Conservation (phyloP, 2,888 invertebrate species). For the Synanthedon tipuliformis region DNA sequence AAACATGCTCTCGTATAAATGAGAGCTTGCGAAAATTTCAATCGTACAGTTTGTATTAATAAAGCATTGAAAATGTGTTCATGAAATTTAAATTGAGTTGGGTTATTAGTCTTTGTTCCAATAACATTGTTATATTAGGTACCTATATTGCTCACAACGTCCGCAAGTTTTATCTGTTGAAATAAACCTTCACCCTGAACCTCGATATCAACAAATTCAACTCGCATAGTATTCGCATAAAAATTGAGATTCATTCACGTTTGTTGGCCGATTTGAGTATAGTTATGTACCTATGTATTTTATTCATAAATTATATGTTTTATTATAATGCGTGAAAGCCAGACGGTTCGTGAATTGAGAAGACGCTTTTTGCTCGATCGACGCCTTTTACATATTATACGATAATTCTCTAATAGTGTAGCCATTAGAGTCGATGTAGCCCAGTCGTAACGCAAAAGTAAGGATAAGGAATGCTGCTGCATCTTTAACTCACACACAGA, state of each 20-base stretch:
- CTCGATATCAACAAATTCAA: constrained; percentile 9
- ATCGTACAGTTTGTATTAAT: too few species aligned
- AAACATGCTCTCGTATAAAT: too few species aligned
- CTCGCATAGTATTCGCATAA: constrained; percentile 10
- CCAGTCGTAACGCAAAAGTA: too few species aligned
- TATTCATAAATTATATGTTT: not conserved
- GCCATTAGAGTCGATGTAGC: too few species aligned
- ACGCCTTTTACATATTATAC: too few species aligned
- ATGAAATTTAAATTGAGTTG: constrained; percentile 2
- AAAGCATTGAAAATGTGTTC: not conserved
- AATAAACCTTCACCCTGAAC: constrained; percentile 6
- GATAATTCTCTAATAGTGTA: too few species aligned
- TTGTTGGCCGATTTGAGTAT: not conserved
- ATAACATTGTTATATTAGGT: constrained; percentile 4
- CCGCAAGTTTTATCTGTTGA: constrained; percentile 4
- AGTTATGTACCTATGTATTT: not conserved
- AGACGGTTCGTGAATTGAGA: too few species aligned
- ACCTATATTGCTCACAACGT: constrained; percentile 1
- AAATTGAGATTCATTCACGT: constrained; percentile 11
- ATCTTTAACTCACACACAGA: too few species aligned
- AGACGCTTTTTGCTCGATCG: too few species aligned
- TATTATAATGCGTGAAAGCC: too few species aligned
- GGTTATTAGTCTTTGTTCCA: constrained; percentile 5
- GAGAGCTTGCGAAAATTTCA: too few species aligned
- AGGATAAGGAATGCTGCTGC: too few species aligned